Evolutionary conservation across 1,140 invertebrate species (phyloP).

Genomic region (Drosophila navojoa): DNA sequence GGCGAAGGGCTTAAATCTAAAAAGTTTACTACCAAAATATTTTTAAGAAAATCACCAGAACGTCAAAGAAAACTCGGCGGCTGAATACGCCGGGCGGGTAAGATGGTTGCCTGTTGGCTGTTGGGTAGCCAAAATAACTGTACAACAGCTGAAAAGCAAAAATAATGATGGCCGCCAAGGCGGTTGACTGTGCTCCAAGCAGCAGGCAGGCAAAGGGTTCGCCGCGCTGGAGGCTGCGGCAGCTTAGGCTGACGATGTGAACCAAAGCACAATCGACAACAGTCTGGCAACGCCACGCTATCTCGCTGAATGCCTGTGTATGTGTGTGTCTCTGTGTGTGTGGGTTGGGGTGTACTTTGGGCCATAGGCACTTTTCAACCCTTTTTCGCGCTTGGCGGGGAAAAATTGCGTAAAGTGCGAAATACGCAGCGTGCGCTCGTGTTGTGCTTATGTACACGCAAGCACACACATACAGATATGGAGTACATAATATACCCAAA

Average conservation of each 20-base stretch:
- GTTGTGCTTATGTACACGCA: constrained; percentile 35
- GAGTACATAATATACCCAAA: constrained; percentile 66
- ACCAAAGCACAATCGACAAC: constrained; percentile 37
- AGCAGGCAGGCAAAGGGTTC: constrained; percentile 33
- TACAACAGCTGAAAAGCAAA: constrained; percentile 49
- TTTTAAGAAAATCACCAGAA: constrained; percentile 76
- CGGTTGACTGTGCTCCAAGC: constrained; percentile 17
- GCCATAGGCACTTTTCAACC: constrained; percentile 78
- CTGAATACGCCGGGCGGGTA: not conserved
- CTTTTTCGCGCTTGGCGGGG: constrained; percentile 75
- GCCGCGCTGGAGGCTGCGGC: constrained; percentile 21
- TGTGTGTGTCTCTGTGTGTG: constrained; percentile 5
- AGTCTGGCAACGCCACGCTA: constrained; percentile 64
- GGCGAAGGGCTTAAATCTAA: constrained; percentile 73
- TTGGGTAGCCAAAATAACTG: constrained; percentile 22
- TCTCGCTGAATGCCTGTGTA: constrained; percentile 26
- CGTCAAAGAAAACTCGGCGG: constrained; percentile 46
- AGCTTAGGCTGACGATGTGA: constrained; percentile 37
- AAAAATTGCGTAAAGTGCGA: constrained; percentile 80
- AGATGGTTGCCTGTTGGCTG: not conserved
- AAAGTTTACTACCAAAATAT: constrained; percentile 79
- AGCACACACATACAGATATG: constrained; percentile 20
- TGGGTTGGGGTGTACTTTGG: constrained; percentile 47
- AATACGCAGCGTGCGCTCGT: constrained; percentile 49
- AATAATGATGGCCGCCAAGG: constrained; percentile 73